These are phyloP conservation scores for Linepithema humile DNA, from an alignment of 1,140 invertebrate genomes.

Conservation along the genomic window DNA sequence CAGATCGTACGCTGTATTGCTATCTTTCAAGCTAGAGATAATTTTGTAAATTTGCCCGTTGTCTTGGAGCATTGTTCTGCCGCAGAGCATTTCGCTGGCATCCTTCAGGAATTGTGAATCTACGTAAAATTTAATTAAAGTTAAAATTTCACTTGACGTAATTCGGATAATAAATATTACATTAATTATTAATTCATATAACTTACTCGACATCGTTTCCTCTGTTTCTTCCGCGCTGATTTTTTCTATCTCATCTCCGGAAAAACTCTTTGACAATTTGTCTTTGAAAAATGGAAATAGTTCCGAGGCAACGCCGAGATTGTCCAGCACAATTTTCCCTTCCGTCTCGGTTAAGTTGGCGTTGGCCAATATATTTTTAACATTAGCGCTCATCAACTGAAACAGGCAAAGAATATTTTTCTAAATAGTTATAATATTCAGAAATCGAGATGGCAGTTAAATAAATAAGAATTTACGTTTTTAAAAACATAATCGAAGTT, in stretches of 20 bases:
- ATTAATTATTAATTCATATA: background rate
- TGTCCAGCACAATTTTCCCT: conserved; percentile 81
- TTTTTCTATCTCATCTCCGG: background rate
- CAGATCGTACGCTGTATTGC: conserved; percentile 83
- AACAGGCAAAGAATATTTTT: conserved; percentile 29
- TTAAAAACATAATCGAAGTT: conserved; percentile 84
- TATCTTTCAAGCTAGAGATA: conserved; percentile 85
- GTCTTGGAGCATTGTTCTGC: conserved; percentile 84
- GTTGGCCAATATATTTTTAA: conserved; percentile 83
- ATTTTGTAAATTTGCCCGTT: conserved; percentile 84
- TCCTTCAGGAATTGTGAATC: conserved; percentile 82
- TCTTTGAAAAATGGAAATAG: conserved; percentile 82
- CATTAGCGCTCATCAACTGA: conserved; percentile 80
- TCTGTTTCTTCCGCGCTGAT: conserved; percentile 5
- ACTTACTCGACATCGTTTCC: conserved; percentile 66
- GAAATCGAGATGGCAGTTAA: background rate
- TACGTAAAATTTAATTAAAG: conserved; percentile 19
- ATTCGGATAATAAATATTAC: conserved; percentile 10
- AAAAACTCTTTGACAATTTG: conserved; percentile 67
- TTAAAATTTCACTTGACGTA: background rate
- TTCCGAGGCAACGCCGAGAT: conserved; percentile 81
- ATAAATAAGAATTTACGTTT: conserved; percentile 76
- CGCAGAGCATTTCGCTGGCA: conserved; percentile 86
- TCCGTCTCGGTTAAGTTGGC: conserved; percentile 84
- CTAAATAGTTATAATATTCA: background rate